phyloP scores from a whole-genome alignment of 1,140 invertebrate genomes.

The Sipha flava region DNA sequence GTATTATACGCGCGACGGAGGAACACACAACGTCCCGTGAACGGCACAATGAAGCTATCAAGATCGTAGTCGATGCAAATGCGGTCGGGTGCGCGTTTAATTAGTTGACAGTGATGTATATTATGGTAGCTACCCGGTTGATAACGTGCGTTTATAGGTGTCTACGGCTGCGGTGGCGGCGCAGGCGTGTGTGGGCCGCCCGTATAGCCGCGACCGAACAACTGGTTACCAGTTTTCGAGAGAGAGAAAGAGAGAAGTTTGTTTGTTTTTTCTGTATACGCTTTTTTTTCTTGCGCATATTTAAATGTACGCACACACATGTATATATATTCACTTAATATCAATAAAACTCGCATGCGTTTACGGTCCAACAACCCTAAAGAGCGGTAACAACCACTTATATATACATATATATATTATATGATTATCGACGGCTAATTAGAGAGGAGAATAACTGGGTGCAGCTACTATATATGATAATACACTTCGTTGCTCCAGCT shows the following conservation, averaged over 20 bases:
- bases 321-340: too few species aligned
- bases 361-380: neutral
- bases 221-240: neutral
- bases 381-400: neutral
- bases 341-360: too few species aligned
- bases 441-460: too few species aligned
- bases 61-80: slow-evolving; percentile 24
- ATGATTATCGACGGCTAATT: slow-evolving; percentile 10
- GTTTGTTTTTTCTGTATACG: neutral
- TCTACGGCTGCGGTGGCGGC: neutral
- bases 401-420: neutral
- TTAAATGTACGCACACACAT: too few species aligned
- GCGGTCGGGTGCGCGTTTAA: neutral
- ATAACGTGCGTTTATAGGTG: neutral
- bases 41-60: slow-evolving; percentile 23
- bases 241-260: too few species aligned
- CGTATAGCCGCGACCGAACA: neutral
- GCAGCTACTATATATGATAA: neutral
- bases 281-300: too few species aligned
- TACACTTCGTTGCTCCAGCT: neutral
- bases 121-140: neutral
- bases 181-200: slow-evolving; percentile 2
- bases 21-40: too few species aligned
- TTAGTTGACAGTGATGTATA: slow-evolving; percentile 27
- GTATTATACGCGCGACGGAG: too few species aligned